Percentiles rank a stretch among this genome's conserved stretches.
Conservation (phyloP, 92 coral and sea anemone species). For the Epizoanthus illoricatus region DNA sequence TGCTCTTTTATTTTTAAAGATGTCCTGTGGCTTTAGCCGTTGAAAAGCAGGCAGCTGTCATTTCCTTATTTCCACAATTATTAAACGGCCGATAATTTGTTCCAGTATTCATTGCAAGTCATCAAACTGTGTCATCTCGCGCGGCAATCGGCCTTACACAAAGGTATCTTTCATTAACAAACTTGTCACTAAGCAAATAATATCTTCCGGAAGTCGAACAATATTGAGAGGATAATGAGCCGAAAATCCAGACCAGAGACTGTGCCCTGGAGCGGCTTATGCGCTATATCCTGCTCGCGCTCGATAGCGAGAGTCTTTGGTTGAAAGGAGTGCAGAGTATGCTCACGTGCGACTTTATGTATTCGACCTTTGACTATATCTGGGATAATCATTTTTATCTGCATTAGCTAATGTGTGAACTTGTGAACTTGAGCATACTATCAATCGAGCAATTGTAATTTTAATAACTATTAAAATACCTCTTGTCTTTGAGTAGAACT, state of each 20-base stretch:
- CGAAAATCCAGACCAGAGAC: background rate
- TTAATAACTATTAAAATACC: background rate
- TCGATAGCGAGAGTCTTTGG: background rate
- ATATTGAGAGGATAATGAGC: background rate
- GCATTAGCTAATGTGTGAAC: constrained; percentile 30
- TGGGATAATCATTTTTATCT: constrained; percentile 6
- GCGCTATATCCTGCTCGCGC: background rate
- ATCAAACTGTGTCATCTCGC: background rate
- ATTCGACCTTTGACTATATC: background rate
- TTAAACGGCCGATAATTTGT: background rate
- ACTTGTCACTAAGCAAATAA: constrained; percentile 5
- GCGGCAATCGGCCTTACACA: background rate
- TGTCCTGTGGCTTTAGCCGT: no score
- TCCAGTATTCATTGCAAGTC: background rate
- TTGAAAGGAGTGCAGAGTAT: background rate
- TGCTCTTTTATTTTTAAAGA: no score
- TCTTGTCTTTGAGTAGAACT: no score
- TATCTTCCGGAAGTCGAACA: background rate
- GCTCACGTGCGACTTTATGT: background rate
- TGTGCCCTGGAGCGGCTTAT: background rate
- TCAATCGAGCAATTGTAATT: background rate
- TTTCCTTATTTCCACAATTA: background rate
- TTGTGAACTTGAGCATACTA: constrained; percentile 23
- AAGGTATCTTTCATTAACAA: background rate
- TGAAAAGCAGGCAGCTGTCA: no score